Percentiles rank a stretch among this genome's conserved stretches.
phyloP scores from a whole-genome alignment of 2,797 vertebrate species.

The Melanotaenia maccullochi region DNA sequence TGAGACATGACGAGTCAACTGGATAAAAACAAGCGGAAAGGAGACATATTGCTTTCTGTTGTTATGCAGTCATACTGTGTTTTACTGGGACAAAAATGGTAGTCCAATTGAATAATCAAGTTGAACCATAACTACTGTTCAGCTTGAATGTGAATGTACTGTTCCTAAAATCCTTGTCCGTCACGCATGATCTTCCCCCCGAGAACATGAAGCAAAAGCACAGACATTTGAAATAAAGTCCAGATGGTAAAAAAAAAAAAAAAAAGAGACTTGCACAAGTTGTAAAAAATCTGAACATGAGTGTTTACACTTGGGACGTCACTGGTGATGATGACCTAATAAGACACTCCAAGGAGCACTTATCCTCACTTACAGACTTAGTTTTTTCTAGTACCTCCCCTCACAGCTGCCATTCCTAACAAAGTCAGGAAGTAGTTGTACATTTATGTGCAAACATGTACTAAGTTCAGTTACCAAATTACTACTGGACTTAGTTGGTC shows the following conservation, averaged over 20 bases:
- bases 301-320: neutral
- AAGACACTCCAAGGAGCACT: neutral
- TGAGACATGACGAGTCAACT: neutral
- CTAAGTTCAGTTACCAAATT: neutral
- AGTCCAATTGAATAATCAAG: neutral
- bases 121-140: neutral
- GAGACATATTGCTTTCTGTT: neutral
- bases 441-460: neutral
- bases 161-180: neutral
- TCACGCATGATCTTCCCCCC: neutral
- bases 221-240: neutral
- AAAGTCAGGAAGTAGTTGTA: neutral
- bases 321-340: neutral
- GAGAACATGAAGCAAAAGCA: neutral
- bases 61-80: neutral
- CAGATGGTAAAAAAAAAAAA: neutral
- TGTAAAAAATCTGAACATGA: neutral
- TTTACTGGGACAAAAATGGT: neutral
- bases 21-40: neutral
- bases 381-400: neutral
- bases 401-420: neutral
- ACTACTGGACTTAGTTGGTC: neutral
- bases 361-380: neutral
- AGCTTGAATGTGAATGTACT: neutral
- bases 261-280: neutral